Evolutionary conservation across 2,797 vertebrate species (phyloP), one percentile per base, ranked within the genome.

Genomic region (Botia kubotai): DNA sequence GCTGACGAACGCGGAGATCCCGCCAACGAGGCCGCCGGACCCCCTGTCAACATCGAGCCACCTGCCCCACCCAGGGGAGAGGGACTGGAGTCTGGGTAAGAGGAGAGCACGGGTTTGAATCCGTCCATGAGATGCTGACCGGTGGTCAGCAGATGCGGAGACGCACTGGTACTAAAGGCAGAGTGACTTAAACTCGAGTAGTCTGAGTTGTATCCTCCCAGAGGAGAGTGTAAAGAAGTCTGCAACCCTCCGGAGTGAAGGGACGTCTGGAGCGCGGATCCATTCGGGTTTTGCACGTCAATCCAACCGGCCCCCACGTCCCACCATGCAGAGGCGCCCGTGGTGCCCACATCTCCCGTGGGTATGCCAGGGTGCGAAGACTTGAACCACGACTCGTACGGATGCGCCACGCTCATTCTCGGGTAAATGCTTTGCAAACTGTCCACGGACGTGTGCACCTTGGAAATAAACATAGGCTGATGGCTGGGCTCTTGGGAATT

Each of bases 81-180:
- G 0, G 97, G 96, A 50, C 94, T 95, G 19, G 97, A 94, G 93
- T 98, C 97, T 75, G 96, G 95, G 79, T 99, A 99, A 17, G 96
- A 96, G 2, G 97, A 96, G 78, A 99, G 87, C 74, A 99, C 97
- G 0, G 97, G 97, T 84, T 99, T 98, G 94, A 98, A 99, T 87
- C 97, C 96, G 93, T 99, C 97, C 96, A 99, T 98, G 90, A 99
- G 93, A 85, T 99, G 97, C 91, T 99, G 97, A 63, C 97, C 95
- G 48, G 94, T 94, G 85, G 95, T 94, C 88, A 99, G 95, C 88
- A 99, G 95, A 92, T 98, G 97, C 46, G 97, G 96, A 82, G 97
- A 97, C 76, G 96, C 94, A 63, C 92, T 91, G 79, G 95, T 94
- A 79, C 96, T 95, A 90, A 98, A 97, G 43, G 96, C 96, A 50